These are phyloP conservation scores for Drosophila multiciliata DNA, from an alignment of 2,888 invertebrate species.

Conservation along the genomic window DNA sequence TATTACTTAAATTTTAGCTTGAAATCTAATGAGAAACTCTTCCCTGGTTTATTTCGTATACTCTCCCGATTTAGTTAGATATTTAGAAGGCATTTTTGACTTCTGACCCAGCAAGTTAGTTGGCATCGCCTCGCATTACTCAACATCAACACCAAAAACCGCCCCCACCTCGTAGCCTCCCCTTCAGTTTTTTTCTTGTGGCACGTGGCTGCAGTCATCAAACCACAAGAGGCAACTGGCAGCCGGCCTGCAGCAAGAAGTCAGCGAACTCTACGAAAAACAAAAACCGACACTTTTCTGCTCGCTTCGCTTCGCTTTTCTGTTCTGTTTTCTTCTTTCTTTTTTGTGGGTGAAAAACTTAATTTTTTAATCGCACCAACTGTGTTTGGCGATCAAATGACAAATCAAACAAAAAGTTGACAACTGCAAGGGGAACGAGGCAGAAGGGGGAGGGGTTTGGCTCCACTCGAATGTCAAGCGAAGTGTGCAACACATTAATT, in stretches of 20 bases:
- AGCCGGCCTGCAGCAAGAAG: slow-evolving; percentile 48
- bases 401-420: slow-evolving; percentile 79
- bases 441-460: slow-evolving; percentile 2
- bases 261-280: slow-evolving; percentile 62
- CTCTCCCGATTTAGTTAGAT: neutral
- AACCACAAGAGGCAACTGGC: slow-evolving; percentile 20
- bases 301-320: neutral
- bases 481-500: slow-evolving; percentile 83
- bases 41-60: neutral
- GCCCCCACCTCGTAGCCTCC: neutral
- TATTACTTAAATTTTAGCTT: neutral
- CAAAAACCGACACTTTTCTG: slow-evolving; percentile 42
- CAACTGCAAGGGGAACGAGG: slow-evolving; percentile 41
- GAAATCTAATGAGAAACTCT: neutral
- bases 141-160: slow-evolving; percentile 39
- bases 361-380: slow-evolving; percentile 79
- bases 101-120: slow-evolving; percentile 13
- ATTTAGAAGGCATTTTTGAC: slow-evolving; percentile 7
- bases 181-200: neutral
- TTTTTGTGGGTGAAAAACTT: slow-evolving; percentile 36
- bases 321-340: neutral
- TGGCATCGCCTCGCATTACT: slow-evolving; percentile 28
- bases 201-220: slow-evolving; percentile 64
- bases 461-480: slow-evolving; percentile 73
- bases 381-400: slow-evolving; percentile 78